Evolutionary conservation across 2,888 invertebrate species (phyloP), one percentile per base, ranked within the genome.

Genomic region (Lycocerus yunnanus): DNA sequence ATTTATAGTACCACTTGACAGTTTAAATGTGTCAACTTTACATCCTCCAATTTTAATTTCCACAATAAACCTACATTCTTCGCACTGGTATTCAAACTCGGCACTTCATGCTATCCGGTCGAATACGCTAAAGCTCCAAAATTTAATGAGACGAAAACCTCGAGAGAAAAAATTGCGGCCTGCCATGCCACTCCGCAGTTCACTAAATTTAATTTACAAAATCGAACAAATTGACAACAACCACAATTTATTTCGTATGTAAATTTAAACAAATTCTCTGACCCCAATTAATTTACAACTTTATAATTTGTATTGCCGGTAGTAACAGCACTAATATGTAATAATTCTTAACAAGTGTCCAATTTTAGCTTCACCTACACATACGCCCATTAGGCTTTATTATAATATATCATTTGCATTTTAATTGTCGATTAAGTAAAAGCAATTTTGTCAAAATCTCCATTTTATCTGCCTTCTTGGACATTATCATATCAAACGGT

Each of bases 371-470:
- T 71, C 71, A 71, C 71, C 71, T 66, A 71, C 71, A 71, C 71
- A 71, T 20, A 71, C 71, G 66, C 71, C 69, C n/a, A 59, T 71
- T 71, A 66, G 15, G 63, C 16, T 24, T 15, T 43, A 69, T 69
- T 69, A 69, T 63, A 69, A 69, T 27, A 69, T 61, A 69, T 11
- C 69, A 69, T 69, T 69, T 69, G 69, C 69, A 69, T 69, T 69
- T 69, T 69, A 69, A 69, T 69, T 69, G 69, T 69, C 58, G 61
- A 43, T 69, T 69, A 69, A 69, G 69, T 69, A 69, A 69, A 69
- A 69, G 69, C 63, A 61, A 58, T 63, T 69, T 69, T 63, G 69
- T 63, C 69, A 63, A 69, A 63, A 69, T 69, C 61, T 63, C 24
- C 18, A 63, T 63, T 63, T 63, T 63, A 63, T 60, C 69, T 63